Evolutionary conservation across 1,140 invertebrate genomes (phyloP), one percentile per base, ranked within the genome.

Genomic region (Drosophila sulfurigaster): DNA sequence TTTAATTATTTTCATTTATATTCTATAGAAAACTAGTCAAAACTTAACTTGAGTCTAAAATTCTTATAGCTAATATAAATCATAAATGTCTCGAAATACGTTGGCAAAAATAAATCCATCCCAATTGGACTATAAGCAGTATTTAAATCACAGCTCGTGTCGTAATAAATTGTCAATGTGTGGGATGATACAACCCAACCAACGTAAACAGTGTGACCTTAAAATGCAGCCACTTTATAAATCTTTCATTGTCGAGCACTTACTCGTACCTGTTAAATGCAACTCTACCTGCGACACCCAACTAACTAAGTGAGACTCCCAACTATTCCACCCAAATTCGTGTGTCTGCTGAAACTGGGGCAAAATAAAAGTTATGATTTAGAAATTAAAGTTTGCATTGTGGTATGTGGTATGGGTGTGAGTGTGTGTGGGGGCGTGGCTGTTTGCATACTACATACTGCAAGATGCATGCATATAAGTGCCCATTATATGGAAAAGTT

Each of bases 331-430:
- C 7, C 38, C 8, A 1, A 8, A 6, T 38, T 43, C 41, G 11
- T n/a, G 41, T 62, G 28, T 71, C 51, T 65, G 52, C 59, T 49
- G 15, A 75, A 85, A 78, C 46, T 86, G 20, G 75, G 59, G 69
- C 70, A 71, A 46, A 73, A 82, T 62, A 74, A 86, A 86, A 87
- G 82, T 86, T 86, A 88, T 86, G 82, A 87, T 86, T 87, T 72
- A 77, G 79, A 87, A 86, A 86, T 87, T 87, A 82, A 82, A 87
- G 79, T 87, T 82, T 79, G 81, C 67, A 75, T 59, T 63, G 64
- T 59, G 63, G 70, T 63, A 57, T 70, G 63, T 32, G 62, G 51
- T 54, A 68, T 65, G 35, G 68, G 32, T 11, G 28, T 51, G 30
- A 32, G 64, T 43, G 41, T 48, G 35, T 20, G 30, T 3, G 7